Evolutionary conservation across 2,797 vertebrate genomes (phyloP).

Genomic region (Fistularia tabacaria): DNA sequence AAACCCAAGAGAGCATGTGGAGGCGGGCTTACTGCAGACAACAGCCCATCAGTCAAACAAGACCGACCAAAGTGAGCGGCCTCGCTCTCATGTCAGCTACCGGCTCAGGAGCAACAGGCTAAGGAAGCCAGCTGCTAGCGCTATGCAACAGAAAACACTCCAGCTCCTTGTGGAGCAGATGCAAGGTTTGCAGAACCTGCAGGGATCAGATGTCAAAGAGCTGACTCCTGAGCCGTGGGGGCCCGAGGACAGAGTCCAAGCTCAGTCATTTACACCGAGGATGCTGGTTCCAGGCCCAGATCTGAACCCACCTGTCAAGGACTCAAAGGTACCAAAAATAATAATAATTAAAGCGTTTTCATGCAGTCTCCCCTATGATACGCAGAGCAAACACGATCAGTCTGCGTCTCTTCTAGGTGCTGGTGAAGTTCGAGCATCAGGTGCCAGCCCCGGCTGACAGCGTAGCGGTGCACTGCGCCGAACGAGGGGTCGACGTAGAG

Average conservation of each 20-base stretch:
- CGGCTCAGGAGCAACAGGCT: constrained; percentile 39
- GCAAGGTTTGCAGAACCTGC: neutral
- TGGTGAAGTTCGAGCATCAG: constrained; percentile 19
- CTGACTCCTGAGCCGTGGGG: constrained; percentile 14
- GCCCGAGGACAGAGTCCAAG: neutral
- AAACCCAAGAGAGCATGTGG: constrained; percentile 5
- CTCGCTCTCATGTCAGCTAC: constrained; percentile 5
- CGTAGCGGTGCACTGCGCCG: constrained; percentile 46
- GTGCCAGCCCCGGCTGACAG: constrained; percentile 36
- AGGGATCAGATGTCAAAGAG: neutral
- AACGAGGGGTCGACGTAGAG: constrained; percentile 41
- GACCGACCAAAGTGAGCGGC: neutral
- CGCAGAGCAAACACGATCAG: too few relatives aligned
- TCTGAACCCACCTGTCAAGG: constrained; percentile 18
- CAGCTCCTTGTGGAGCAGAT: neutral
- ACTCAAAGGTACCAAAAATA: constrained; percentile 30
- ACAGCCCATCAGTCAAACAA: constrained; percentile 4
- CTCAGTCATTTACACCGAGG: neutral
- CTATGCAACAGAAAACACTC: neutral
- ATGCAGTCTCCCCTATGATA: neutral
- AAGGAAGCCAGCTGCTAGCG: neutral
- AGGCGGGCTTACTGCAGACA: neutral
- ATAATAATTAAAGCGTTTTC: neutral
- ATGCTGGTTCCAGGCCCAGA: constrained; percentile 7
- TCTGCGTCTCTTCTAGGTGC: constrained; percentile 23